A percentile compares a stretch with the other conserved stretches of the same genome.
These are phyloP conservation scores for Carcina quercana DNA, from an alignment of 2,888 invertebrate species.

Conservation along the genomic window DNA sequence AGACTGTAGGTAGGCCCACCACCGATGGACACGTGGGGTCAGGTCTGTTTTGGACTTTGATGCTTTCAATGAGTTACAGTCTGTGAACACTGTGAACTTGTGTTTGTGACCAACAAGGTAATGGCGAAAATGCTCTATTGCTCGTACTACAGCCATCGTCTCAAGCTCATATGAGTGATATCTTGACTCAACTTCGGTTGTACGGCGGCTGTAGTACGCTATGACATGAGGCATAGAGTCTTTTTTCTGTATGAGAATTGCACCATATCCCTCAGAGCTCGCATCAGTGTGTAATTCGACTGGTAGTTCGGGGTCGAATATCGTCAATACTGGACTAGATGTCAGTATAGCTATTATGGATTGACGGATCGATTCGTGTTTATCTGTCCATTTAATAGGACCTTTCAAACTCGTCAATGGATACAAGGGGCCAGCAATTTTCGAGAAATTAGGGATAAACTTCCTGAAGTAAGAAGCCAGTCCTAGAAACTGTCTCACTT, in stretches of 20 bases:
- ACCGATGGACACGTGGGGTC: conserved; percentile 10
- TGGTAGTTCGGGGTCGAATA: conserved; percentile 1
- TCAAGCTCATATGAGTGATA: conserved; percentile 13
- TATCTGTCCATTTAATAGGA: conserved; percentile 1
- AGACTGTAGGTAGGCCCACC: conserved; percentile 14
- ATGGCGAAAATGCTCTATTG: conserved; percentile 12
- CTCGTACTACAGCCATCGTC: conserved; percentile 9
- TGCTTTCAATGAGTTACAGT: conserved; percentile 10
- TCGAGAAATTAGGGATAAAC: neutral
- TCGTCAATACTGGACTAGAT: neutral
- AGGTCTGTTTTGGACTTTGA: conserved; percentile 11
- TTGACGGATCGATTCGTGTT: neutral
- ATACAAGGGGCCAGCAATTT: neutral
- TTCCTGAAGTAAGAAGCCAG: neutral
- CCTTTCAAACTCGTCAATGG: neutral
- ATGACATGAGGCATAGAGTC: neutral
- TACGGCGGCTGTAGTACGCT: conserved; percentile 5
- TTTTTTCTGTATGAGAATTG: conserved; percentile 2
- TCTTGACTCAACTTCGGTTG: conserved; percentile 4
- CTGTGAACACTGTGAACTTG: conserved; percentile 6
- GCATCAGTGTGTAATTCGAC: conserved; percentile 2
- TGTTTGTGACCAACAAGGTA: conserved; percentile 10
- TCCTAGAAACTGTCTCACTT: neutral
- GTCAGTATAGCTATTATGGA: neutral
- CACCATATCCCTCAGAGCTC: conserved; percentile 1